Conservation (phyloP, 1,140 invertebrate species). For the Oreohelix idahoensis region DNA sequence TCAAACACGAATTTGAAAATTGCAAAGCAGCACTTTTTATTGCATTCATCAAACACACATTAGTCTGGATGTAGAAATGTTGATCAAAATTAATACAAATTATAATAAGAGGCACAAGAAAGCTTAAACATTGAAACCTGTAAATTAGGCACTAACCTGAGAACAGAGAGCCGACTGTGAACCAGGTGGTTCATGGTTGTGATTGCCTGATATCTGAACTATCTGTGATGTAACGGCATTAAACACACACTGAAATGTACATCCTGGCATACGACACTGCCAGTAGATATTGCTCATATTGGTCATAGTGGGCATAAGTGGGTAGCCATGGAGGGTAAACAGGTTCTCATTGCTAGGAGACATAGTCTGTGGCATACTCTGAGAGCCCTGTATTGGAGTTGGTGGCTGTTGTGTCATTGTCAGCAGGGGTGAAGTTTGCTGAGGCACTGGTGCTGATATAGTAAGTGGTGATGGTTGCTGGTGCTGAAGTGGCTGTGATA, state of each 20-base stretch:
- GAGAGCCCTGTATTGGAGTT: neutral
- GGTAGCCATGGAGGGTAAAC: constrained; percentile 30
- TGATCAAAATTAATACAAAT: too few species aligned
- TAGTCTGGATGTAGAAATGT: too few species aligned
- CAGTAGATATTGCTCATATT: constrained; percentile 9
- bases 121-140: neutral
- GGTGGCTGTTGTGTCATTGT: neutral
- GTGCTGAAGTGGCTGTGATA: neutral
- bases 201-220: constrained; percentile 20
- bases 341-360: constrained; percentile 7
- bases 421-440: neutral
- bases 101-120: too few species aligned
- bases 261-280: constrained; percentile 22
- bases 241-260: constrained; percentile 28
- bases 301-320: constrained; percentile 1
- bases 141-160: constrained; percentile 34
- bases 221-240: constrained; percentile 8
- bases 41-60: too few species aligned
- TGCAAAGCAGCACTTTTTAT: too few species aligned
- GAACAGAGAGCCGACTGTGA: constrained; percentile 28
- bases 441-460: neutral
- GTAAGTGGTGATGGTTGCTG: neutral
- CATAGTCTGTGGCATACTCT: neutral
- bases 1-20: too few species aligned
- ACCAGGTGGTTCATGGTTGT: constrained; percentile 27